phyloP scores from a whole-genome alignment of 2,888 invertebrate genomes.

The Dromius quadrimaculatus region DNA sequence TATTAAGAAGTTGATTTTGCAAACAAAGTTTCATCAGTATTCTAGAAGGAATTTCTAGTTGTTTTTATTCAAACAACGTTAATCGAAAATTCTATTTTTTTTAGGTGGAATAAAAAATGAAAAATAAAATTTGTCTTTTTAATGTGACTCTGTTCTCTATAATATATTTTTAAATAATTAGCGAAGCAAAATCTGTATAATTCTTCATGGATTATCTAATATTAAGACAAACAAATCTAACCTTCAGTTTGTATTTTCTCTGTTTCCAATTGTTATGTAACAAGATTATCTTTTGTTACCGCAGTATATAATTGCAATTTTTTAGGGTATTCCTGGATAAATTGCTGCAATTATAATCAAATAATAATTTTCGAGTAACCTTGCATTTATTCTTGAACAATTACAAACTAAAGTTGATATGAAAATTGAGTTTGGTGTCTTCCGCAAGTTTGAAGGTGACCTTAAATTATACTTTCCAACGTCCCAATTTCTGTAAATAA shows the following conservation, averaged over 20 bases:
- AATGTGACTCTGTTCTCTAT: slow-evolving; percentile 1
- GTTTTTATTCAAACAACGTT: slow-evolving; percentile 16
- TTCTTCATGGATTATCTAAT: too few species aligned
- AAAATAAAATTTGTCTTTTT: slow-evolving; percentile 14
- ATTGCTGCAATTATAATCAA: slow-evolving; percentile 34
- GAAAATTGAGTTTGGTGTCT: too few species aligned
- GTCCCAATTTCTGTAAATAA: slow-evolving; percentile 3
- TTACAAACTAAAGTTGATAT: too few species aligned
- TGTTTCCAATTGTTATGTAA: slow-evolving; percentile 18
- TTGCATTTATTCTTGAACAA: slow-evolving; percentile 36
- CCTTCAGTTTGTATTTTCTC: slow-evolving; percentile 24
- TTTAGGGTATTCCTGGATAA: not conserved
- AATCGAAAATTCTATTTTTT: slow-evolving; percentile 22
- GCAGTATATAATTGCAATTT: not conserved
- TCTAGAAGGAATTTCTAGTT: too few species aligned
- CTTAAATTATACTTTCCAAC: not conserved
- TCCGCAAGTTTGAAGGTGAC: too few species aligned
- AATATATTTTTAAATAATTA: too few species aligned
- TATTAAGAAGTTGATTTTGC: too few species aligned
- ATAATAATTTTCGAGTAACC: slow-evolving; percentile 17
- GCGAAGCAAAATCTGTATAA: too few species aligned
- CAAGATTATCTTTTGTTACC: slow-evolving; percentile 27
- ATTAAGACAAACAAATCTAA: slow-evolving; percentile 15
- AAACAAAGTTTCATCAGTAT: too few species aligned
- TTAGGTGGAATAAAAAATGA: slow-evolving; percentile 6